phyloP scores from a whole-genome alignment of 2,113 vertebrate species.

The Pygoscelis antarcticus region DNA sequence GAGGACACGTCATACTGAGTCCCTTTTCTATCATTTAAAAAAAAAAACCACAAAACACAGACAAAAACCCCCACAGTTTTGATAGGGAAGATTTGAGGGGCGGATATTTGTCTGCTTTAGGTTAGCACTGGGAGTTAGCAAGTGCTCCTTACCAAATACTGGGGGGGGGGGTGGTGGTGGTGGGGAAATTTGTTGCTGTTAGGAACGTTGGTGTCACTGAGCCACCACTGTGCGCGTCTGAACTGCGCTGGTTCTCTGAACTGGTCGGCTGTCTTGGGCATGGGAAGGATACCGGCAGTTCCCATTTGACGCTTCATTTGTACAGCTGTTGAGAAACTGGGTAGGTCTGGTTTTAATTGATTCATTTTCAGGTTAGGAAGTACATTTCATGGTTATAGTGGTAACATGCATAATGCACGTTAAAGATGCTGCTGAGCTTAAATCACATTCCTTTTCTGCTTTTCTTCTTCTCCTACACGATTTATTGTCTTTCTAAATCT shows the following conservation, averaged over 20 bases:
- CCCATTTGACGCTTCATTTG: background rate
- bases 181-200: background rate
- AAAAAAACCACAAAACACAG: background rate
- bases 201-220: accelerated
- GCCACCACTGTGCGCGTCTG: background rate
- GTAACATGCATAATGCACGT: background rate
- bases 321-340: background rate
- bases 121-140: background rate
- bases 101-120: background rate
- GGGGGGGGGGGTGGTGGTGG: too few species aligned
- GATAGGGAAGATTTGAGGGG: background rate
- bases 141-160: background rate
- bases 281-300: background rate
- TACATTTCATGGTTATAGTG: background rate
- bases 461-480: background rate
- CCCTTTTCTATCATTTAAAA: background rate
- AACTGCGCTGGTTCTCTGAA: background rate
- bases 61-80: background rate
- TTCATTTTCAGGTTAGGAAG: background rate
- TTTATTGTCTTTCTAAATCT: background rate
- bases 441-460: background rate
- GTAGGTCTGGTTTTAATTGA: background rate
- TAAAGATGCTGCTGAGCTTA: background rate
- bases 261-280: background rate
- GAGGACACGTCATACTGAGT: background rate